A percentile compares a stretch with the other conserved stretches of the same genome.
Conservation (phyloP, 2,888 invertebrate species). For the Drosophila sordidula region DNA sequence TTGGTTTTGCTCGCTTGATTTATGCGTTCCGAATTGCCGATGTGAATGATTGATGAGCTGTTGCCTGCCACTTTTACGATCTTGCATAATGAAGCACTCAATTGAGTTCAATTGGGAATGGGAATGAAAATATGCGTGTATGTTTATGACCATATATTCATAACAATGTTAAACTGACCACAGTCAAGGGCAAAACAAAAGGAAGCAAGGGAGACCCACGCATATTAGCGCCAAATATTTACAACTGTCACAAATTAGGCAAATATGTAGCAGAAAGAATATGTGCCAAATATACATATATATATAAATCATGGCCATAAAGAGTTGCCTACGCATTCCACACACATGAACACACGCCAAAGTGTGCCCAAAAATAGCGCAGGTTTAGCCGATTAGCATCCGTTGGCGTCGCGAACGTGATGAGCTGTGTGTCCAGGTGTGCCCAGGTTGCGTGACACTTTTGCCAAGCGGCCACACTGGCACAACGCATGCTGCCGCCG, state of each 20-base stretch:
- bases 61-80: constrained; percentile 42
- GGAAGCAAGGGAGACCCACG: constrained; percentile 29
- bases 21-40: constrained; percentile 43
- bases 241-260: constrained; percentile 39
- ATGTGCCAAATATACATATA: constrained; percentile 40
- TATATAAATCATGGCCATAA: constrained; percentile 49
- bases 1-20: constrained; percentile 52
- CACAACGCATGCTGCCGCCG: constrained; percentile 32
- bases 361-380: constrained; percentile 74
- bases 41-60: constrained; percentile 67
- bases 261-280: constrained; percentile 19
- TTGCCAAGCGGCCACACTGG: constrained; percentile 58
- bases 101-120: constrained; percentile 58
- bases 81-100: constrained; percentile 63
- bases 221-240: constrained; percentile 31
- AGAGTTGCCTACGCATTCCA: constrained; percentile 45
- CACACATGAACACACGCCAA: constrained; percentile 28
- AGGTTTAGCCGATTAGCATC: constrained; percentile 66
- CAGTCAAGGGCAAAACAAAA: constrained; percentile 41
- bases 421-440: constrained; percentile 46
- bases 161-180: constrained; percentile 44
- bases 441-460: constrained; percentile 72
- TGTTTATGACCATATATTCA: constrained; percentile 10
- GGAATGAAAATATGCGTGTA: constrained; percentile 1
- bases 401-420: constrained; percentile 53